Base-by-base conservation (phyloP, 2,113 vertebrate species). In the Pachypanchax playfairii region DNA sequence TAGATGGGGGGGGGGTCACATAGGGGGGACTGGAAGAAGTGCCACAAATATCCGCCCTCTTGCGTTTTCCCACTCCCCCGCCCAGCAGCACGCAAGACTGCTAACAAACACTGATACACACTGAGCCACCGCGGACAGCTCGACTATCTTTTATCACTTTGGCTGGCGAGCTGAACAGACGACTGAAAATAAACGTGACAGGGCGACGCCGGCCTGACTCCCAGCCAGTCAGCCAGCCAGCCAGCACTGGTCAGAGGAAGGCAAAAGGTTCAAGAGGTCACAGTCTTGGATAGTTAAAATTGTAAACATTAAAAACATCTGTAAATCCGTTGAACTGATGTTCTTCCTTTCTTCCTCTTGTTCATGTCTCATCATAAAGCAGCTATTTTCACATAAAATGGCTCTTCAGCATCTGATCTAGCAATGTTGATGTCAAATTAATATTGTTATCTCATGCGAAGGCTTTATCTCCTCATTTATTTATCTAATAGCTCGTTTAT, bases 181-280 rank as follows among this genome's bases (percentile, higher is more conserved):
- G 46, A 85, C 89, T 90, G 58, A 89, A 92, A 92, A 92, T 92
- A 92, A 91, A 89, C 74, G 84, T 89, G 88, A 87, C 88, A 87
- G 77, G 75, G 75, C 57, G 87, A 91, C 80, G 82, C 88, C 87
- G 68, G 75, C 39, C 80, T 60, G 73, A 84, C 80, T 86, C 73
- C 35, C 50, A 25, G 85, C 75, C 77, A 76, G 83, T 61, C n/a
- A n/a, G n/a, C n/a, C 76, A 25, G 83, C 62, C 76, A 25, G 61
- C 79, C 81, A 80, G 59, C 24, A 28, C 52, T 49, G 46, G 65
- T 65, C 75, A 65, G 41, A 43, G 62, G 65, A 59, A 71, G 63
- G 68, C 43, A 28, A 65, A 53, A 22, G 63, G 85, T 83, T 85
- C 70, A 87, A 75, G 36, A 77, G 82, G 80, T 87, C 82, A 73